A percentile compares a stretch with the other conserved stretches of the same genome.
Evolutionary conservation across 2,888 invertebrate genomes (phyloP).

Genomic region (Dynastes hyllus): DNA sequence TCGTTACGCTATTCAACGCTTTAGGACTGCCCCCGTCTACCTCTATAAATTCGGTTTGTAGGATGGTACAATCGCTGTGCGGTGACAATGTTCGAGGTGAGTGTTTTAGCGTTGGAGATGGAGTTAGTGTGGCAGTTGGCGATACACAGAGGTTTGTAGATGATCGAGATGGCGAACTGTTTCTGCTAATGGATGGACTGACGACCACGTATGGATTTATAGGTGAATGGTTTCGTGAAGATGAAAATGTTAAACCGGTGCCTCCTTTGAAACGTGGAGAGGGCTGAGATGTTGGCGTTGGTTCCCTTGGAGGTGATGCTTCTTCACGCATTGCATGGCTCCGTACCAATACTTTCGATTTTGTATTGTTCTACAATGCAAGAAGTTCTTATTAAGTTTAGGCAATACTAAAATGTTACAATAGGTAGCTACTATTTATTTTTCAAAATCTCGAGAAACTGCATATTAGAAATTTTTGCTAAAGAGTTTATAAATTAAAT

Average conservation of each 20-base stretch:
- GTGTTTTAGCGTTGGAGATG: slow-evolving; percentile 60
- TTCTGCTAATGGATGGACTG: slow-evolving; percentile 64
- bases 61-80: slow-evolving; percentile 64
- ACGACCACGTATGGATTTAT: slow-evolving; percentile 62
- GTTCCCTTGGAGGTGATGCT: slow-evolving; percentile 75
- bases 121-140: slow-evolving; percentile 65
- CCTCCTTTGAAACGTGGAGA: slow-evolving; percentile 61
- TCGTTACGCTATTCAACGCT: slow-evolving; percentile 20
- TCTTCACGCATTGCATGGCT: slow-evolving; percentile 94
- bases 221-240: slow-evolving; percentile 61
- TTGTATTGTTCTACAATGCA: slow-evolving; percentile 74
- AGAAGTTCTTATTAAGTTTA: slow-evolving; percentile 54
- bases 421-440: no score
- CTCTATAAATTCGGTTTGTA: slow-evolving; percentile 59
- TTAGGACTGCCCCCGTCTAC: slow-evolving; percentile 49
- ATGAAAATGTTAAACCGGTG: slow-evolving; percentile 67
- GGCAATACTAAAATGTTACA: not conserved
- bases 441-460: no score
- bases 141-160: slow-evolving; percentile 61
- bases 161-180: slow-evolving; percentile 61
- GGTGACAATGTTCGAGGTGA: slow-evolving; percentile 55
- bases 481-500: no score
- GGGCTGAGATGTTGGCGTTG: slow-evolving; percentile 66
- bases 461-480: no score
- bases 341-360: slow-evolving; percentile 88